Conservation (phyloP, 2,113 vertebrate species). For the Calypte anna region DNA sequence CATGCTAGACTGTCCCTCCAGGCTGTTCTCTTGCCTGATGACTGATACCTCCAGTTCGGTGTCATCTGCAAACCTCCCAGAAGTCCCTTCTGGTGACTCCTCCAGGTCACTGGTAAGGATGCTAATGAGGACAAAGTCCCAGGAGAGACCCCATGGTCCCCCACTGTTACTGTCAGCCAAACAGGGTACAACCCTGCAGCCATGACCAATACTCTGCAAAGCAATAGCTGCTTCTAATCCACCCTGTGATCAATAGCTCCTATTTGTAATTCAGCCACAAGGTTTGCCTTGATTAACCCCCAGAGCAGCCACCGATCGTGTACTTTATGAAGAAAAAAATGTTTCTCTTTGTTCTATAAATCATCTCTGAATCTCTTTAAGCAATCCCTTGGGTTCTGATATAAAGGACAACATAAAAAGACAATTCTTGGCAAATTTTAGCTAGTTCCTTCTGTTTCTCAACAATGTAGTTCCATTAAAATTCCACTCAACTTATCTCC, state of each 20-base stretch:
- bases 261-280: neutral
- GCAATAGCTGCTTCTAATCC: neutral
- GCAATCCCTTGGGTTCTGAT: neutral
- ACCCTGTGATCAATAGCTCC: neutral
- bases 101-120: neutral
- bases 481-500: neutral
- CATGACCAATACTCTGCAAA: neutral
- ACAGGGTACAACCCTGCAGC: neutral
- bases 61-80: neutral
- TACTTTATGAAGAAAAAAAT: neutral
- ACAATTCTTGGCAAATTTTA: neutral
- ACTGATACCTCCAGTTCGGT: accelerated
- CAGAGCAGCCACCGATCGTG: neutral
- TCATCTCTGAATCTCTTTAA: neutral
- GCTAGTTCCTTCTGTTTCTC: neutral
- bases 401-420: neutral
- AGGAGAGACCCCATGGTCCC: neutral
- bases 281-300: neutral
- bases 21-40: neutral
- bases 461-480: neutral
- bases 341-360: neutral
- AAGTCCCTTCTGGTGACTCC: neutral
- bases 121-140: accelerated
- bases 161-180: neutral
- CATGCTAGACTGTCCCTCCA: neutral